Evolutionary conservation across 2,888 invertebrate species (phyloP).

Genomic region (Xanthia icteritia): DNA sequence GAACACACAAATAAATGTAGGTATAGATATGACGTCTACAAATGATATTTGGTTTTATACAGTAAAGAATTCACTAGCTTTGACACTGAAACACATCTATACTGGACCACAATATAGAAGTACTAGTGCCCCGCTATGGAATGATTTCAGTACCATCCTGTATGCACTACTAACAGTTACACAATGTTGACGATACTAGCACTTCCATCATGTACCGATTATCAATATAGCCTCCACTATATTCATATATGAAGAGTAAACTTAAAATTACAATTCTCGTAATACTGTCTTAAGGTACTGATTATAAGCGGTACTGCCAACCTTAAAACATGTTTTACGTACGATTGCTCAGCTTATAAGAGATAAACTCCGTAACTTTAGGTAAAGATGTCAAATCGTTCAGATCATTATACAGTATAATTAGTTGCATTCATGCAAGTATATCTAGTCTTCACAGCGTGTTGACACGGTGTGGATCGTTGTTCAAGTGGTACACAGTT

Average conservation of each 20-base stretch:
- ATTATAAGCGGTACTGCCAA: conserved; percentile 77
- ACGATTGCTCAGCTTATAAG: conserved; percentile 75
- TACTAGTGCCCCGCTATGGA: conserved; percentile 77
- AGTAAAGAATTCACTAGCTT: conserved; percentile 72
- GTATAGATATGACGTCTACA: conserved; percentile 73
- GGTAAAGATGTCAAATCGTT: conserved; percentile 84
- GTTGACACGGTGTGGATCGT: conserved; percentile 62
- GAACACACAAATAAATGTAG: conserved; percentile 81
- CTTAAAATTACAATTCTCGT: conserved; percentile 81
- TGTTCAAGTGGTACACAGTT: conserved; percentile 49
- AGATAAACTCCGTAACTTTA: conserved; percentile 80
- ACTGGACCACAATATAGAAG: conserved; percentile 69
- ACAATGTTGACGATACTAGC: conserved; percentile 68
- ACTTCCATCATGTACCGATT: conserved; percentile 75
- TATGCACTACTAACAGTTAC: conserved; percentile 61
- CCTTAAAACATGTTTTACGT: conserved; percentile 81
- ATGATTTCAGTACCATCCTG: conserved; percentile 79
- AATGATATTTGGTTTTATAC: conserved; percentile 83
- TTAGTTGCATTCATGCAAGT: conserved; percentile 68
- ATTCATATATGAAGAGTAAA: conserved; percentile 75
- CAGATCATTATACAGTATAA: conserved; percentile 70
- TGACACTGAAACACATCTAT: conserved; percentile 66
- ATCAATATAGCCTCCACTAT: conserved; percentile 84
- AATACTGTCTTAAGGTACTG: conserved; percentile 85
- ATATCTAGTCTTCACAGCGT: conserved; percentile 61